These are phyloP conservation scores for Mormyrops boulengeri DNA, from an alignment of 2,797 vertebrate genomes.

Conservation along the genomic window DNA sequence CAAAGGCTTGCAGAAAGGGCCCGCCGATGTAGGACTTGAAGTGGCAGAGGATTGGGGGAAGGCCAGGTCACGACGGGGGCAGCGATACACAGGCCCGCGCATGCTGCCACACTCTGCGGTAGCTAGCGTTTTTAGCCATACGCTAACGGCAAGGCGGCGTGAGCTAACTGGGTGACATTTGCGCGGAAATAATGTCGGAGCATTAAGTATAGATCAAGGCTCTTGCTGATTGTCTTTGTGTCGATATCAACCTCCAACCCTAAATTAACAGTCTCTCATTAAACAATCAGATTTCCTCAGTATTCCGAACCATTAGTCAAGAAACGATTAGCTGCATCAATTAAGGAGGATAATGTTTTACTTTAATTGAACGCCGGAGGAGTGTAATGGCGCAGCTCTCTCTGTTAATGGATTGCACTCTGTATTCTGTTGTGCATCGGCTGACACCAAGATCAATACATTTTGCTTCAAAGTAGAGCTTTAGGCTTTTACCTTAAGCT, in stretches of 20 bases:
- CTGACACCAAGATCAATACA: constrained; percentile 56
- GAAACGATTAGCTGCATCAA: constrained; percentile 62
- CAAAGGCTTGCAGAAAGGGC: background rate
- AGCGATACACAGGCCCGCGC: too few relatives aligned
- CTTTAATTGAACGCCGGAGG: constrained; percentile 58
- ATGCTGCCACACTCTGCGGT: background rate
- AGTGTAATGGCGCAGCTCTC: constrained; percentile 63
- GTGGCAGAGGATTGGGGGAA: too few relatives aligned
- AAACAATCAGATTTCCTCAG: constrained; percentile 48
- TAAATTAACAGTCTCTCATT: constrained; percentile 51
- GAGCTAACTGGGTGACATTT: background rate
- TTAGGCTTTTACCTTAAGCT: constrained; percentile 39
- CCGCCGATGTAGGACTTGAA: background rate
- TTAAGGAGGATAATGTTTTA: constrained; percentile 66
- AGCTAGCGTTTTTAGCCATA: background rate
- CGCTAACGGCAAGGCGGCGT: background rate
- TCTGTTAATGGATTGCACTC: constrained; percentile 54
- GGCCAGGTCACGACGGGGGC: background rate
- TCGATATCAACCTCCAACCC: constrained; percentile 24
- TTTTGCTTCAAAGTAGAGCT: constrained; percentile 53
- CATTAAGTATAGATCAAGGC: constrained; percentile 30
- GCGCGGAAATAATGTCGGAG: background rate
- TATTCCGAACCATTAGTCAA: constrained; percentile 58
- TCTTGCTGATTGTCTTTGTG: constrained; percentile 34
- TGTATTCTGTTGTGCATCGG: constrained; percentile 45